These are phyloP conservation scores for Lasiurus borealis DNA, from an alignment of 2,113 vertebrate genomes.

Conservation along the genomic window DNA sequence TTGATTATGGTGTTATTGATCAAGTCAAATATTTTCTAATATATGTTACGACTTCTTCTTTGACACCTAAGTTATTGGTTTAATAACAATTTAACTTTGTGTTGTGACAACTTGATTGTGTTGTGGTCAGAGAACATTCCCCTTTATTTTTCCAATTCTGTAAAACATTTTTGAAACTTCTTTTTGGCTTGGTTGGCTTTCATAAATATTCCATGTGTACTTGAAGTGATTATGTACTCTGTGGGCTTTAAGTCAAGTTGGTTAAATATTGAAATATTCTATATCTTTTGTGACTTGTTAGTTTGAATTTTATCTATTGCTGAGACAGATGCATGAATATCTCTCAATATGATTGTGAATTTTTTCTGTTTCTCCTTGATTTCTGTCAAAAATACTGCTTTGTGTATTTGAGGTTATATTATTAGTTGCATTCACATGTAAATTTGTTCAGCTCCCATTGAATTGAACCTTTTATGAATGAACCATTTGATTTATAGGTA, in stretches of 20 bases:
- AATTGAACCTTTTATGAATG: constrained; percentile 39
- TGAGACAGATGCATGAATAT: not conserved
- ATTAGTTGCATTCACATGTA: constrained; percentile 22
- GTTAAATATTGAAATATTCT: constrained; percentile 52
- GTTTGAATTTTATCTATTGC: constrained; percentile 54
- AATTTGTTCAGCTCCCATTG: constrained; percentile 28
- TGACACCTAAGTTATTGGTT: constrained; percentile 29
- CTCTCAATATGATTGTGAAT: not conserved
- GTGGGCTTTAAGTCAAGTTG: not conserved
- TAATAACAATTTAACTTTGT: constrained; percentile 42
- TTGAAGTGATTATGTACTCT: not conserved
- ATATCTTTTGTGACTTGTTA: constrained; percentile 46
- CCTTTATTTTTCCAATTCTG: constrained; percentile 41
- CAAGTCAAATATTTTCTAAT: constrained; percentile 46
- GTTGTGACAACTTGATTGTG: not conserved
- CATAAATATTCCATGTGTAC: not conserved
- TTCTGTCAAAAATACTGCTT: constrained; percentile 20
- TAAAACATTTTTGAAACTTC: constrained; percentile 40
- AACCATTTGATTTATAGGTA: constrained; percentile 34
- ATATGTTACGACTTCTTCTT: constrained; percentile 6
- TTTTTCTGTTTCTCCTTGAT: not conserved
- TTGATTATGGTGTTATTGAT: not conserved
- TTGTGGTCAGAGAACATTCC: not conserved
- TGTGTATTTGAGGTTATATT: not conserved
- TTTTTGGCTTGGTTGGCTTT: not conserved